These are phyloP conservation scores for Nephrotoma guestfalica DNA, from an alignment of 2,888 invertebrate genomes.

Conservation along the genomic window DNA sequence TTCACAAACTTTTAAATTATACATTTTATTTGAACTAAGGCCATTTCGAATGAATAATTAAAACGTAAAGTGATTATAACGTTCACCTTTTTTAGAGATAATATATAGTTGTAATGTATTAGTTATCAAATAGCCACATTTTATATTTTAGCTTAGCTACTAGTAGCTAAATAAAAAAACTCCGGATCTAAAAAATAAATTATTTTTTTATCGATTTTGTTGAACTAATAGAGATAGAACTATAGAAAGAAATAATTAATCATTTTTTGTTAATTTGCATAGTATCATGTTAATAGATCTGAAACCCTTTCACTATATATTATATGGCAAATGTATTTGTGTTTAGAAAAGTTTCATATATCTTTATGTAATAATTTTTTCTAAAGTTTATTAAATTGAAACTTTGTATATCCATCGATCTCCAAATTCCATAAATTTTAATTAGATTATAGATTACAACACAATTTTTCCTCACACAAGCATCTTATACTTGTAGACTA, in stretches of 20 bases:
- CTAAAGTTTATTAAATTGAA: no score
- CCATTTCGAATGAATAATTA: neutral
- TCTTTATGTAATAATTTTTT: no score
- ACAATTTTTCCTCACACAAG: no score
- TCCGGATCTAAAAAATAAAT: neutral
- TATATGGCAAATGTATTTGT: no score
- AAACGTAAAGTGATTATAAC: neutral
- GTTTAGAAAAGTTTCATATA: no score
- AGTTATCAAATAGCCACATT: neutral
- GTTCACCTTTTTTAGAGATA: no score
- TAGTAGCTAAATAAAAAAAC: no score
- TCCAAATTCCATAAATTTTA: no score
- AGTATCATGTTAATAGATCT: neutral
- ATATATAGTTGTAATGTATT: neutral
- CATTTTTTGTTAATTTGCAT: neutral
- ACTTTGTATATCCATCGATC: no score
- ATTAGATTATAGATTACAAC: no score
- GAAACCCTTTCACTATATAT: neutral
- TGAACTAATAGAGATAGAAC: neutral
- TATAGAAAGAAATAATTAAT: neutral
- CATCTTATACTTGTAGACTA: no score
- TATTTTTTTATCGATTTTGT: neutral
- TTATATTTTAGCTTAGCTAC: neutral
- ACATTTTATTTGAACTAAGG: neutral
- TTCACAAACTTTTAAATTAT: neutral